Base-by-base conservation (phyloP, 1,140 invertebrate species). In the Grapholita molesta region DNA sequence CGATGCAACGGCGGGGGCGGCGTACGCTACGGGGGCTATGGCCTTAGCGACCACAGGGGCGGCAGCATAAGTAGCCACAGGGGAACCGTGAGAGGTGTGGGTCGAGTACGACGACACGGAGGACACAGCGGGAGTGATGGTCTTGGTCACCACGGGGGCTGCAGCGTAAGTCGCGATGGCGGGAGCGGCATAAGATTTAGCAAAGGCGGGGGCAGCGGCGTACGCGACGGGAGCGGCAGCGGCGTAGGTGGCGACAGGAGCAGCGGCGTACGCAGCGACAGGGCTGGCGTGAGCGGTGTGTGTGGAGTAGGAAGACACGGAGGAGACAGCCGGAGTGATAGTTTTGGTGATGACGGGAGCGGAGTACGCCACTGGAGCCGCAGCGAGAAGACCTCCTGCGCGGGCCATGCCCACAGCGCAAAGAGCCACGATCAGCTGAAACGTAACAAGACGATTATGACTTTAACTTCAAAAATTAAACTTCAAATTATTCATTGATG, bases 261-360 rank as follows among this genome's bases (percentile, higher is more conserved):
- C 53, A 25, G 53, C 25, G 55, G 55, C 55, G 55, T 68, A 68
- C 1, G 55, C 35, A 30, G 66, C 52, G 25, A 33, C 28, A 15
- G 66, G 48, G 48, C 24, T 30, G 5, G 75, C 69, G 65, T 77
- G 74, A 0, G 77, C 68, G 9, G 74, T 71, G 28, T 74, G 74
- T 23, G 77, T 81, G 23, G 84, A 80, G 76, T 80, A 82, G 0
- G 79, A 79, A 3, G 78, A 77, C 23, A 78, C 70, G 23, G 81
- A 82, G 8, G 77, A 81, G 12, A 80, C 78, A 1, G 82, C 78
- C 11, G 82, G 79, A 53, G 71, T 57, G 33, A 32, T 42, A 28
- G 68, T 67, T 23, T 69, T 67, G 25, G 57, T 57, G n/a, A 64
- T 61, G 25, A 68, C 52, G 30, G 70, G 48, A 3, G 76, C 69